Base-by-base conservation (phyloP, 2,113 vertebrate genomes). In the Chamaea fasciata region DNA sequence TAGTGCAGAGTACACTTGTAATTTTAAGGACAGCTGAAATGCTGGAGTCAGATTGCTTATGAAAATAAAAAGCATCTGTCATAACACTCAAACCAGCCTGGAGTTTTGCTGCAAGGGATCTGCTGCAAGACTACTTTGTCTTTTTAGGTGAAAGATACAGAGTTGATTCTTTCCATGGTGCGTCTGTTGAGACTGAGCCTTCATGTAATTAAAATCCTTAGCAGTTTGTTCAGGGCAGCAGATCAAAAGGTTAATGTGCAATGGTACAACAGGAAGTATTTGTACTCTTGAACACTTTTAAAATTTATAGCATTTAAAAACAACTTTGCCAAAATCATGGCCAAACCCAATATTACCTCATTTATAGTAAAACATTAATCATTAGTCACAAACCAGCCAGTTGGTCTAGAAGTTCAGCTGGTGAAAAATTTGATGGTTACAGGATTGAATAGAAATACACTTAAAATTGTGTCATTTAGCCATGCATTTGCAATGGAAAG, bases 321-420 rank as follows among this genome's bases (percentile, higher is more conserved):
- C 87, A 95, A 83, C 37, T 95, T 94, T 77, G 84, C 80, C 53
- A 83, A 96, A 95, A 92, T 90, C 90, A 76, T 73, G 88, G 97
- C 96, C 91, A 97, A 97, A 95, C 80, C 73, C 94, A 97, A 63
- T 97, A 91, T 97, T 96, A 91, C 94, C 91, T 97, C 96, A 97
- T 87, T 96, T 95, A 76, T 96, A 93, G 83, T 93, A 96, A 97
- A 97, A 96, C 93, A 97, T 95, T 95, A 92, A 94, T 97, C 93
- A 93, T 87, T 92, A 92, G 49, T 96, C 75, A 94, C 78, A 94
- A 84, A 83, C 11, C 64, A 95, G 50, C 46, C 83, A 89, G 60
- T 96, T 93, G 90, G 67, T 93, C 76, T 96, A 78, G 65, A 93
- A 87, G 73, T 95, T 96, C 80, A 96, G 65, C 76, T 94, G 82